phyloP scores from a whole-genome alignment of 2,797 vertebrate species.

The Todus mexicanus region DNA sequence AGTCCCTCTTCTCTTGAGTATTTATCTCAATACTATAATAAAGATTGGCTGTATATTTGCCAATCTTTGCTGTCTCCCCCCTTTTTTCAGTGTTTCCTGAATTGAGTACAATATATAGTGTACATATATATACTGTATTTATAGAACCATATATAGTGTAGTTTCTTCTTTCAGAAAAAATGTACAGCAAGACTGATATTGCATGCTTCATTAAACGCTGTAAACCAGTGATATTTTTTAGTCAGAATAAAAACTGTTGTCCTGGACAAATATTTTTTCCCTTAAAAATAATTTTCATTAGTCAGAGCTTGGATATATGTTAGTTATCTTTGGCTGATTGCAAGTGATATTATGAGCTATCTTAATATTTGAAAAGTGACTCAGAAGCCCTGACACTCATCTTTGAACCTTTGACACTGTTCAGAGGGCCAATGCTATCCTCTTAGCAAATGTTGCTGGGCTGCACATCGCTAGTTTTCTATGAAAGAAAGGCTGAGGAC shows the following conservation, averaged over 20 bases:
- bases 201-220: not conserved
- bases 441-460: not conserved
- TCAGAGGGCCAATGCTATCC: not conserved
- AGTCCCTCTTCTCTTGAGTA: not conserved
- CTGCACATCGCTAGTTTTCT: not conserved
- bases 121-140: not conserved
- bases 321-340: not conserved
- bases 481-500: not conserved
- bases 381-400: not conserved
- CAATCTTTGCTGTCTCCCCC: not conserved
- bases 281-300: not conserved
- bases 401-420: not conserved
- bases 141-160: not conserved
- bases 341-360: not conserved
- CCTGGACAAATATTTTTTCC: not conserved
- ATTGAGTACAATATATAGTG: not conserved
- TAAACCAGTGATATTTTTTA: not conserved
- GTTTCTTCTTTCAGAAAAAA: not conserved
- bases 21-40: not conserved
- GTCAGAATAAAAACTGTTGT: not conserved
- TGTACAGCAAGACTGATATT: not conserved
- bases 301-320: not conserved
- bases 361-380: constrained; percentile 32
- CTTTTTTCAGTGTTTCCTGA: not conserved
- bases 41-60: not conserved